Evolutionary conservation across 2,888 invertebrate genomes (phyloP), one percentile per base, ranked within the genome.

Genomic region (Himalopsyche tibetana): DNA sequence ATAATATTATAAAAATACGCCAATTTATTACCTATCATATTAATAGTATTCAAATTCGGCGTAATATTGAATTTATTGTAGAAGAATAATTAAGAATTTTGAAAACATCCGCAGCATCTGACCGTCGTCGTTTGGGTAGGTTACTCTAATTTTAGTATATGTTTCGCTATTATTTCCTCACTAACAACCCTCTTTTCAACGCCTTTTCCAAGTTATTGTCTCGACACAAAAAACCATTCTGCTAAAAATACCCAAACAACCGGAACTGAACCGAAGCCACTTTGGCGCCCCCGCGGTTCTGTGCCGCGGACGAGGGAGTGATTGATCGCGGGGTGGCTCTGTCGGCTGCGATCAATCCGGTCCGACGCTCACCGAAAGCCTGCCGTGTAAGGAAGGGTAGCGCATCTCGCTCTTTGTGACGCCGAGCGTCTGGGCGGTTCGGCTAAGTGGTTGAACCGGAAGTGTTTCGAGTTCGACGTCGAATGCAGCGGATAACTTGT

Each of bases 231-330:
- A 19, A 63, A 28, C 19, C 19, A 28, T 19, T 63, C 63, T 19
- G 63, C 63, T 63, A 63, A 63, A 63, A 63, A 63, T 63, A 63
- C 63, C 63, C 63, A 63, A 63, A 63, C 63, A 63, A 19, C 63
- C 63, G 63, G 63, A 63, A 63, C 63, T 19, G 63, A 51, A 28
- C 63, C 19, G 63, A 63, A 63, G 63, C 63, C 63, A 63, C 63
- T 63, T 63, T 19, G 63, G 63, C 63, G 63, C 63, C 63, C 63
- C 63, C 63, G 28, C 63, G 63, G 63, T 19, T 28, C 63, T 63
- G 8, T 5, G 63, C 63, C 63, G 63, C 8, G 19, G 8, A 9
- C 63, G 63, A 28, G 63, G 63, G 63, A 63, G 63, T 63, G 63
- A 63, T 63, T 63, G 63, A 63, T 63, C 63, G 63, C 63, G 19